phyloP scores from a whole-genome alignment of 2,888 invertebrate species.

The Lordiphosa andalusiaca region DNA sequence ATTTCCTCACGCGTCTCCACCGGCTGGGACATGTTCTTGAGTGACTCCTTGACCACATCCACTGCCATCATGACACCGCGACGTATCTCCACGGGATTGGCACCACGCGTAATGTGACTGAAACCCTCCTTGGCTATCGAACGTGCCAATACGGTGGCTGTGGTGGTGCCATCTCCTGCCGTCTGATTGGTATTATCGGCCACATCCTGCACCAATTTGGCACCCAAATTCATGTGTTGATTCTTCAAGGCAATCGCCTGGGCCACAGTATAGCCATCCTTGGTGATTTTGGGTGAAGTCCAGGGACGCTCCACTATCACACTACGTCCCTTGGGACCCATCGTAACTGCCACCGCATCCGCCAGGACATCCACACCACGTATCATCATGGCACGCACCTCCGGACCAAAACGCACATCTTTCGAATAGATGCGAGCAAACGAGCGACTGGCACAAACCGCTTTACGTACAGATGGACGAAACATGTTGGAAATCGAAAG shows the following conservation, averaged over 20 bases:
- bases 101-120: slow-evolving; percentile 97
- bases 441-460: slow-evolving; percentile 27
- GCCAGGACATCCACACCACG: slow-evolving; percentile 98
- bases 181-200: slow-evolving; percentile 99
- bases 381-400: slow-evolving; percentile 98
- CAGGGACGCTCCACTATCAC: slow-evolving; percentile 99
- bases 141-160: slow-evolving; percentile 97
- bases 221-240: slow-evolving; percentile 99
- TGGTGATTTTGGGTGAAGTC: slow-evolving; percentile 99
- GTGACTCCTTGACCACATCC: slow-evolving; percentile 91
- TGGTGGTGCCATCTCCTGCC: slow-evolving; percentile 99
- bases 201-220: slow-evolving; percentile 98
- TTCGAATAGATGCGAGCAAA: slow-evolving; percentile 88
- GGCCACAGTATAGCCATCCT: slow-evolving; percentile 99
- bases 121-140: slow-evolving; percentile 99
- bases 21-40: slow-evolving; percentile 94
- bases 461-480: slow-evolving; percentile 40
- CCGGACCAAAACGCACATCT: slow-evolving; percentile 98
- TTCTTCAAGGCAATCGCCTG: slow-evolving; percentile 98
- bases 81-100: slow-evolving; percentile 97
- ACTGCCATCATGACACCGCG: slow-evolving; percentile 97
- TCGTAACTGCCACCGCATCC: slow-evolving; percentile 99
- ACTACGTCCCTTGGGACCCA: slow-evolving; percentile 99
- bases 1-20: slow-evolving; percentile 99
- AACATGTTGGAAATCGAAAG: slow-evolving; percentile 39